A percentile compares a stretch with the other conserved stretches of the same genome.
Evolutionary conservation across 2,113 vertebrate genomes (phyloP).

Genomic region (Fregetta grallaria): DNA sequence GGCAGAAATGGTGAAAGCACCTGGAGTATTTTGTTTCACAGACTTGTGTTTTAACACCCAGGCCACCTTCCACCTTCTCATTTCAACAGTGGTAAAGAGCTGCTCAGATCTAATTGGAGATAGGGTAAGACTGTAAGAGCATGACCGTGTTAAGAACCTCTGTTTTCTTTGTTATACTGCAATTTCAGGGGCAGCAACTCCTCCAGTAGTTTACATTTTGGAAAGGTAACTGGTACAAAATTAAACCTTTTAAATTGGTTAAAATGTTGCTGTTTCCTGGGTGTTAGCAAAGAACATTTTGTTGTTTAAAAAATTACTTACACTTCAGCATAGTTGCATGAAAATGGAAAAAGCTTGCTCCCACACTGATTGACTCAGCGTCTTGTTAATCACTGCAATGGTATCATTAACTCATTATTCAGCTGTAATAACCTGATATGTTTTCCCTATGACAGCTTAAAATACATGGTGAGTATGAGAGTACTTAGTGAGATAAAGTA

Average conservation of each 20-base stretch:
- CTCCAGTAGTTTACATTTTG: background rate
- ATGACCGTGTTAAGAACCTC: background rate
- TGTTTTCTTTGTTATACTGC: background rate
- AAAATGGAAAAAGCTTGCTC: background rate
- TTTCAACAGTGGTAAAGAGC: background rate
- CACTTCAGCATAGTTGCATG: background rate
- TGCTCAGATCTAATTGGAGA: constrained; percentile 53
- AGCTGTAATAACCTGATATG: background rate
- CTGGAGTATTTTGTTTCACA: background rate
- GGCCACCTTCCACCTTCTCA: background rate
- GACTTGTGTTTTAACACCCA: background rate
- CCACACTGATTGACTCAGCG: constrained; percentile 4
- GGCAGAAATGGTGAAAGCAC: background rate
- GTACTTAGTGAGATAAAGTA: background rate
- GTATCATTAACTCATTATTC: constrained; percentile 10
- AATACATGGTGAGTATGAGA: background rate
- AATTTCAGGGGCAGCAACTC: background rate
- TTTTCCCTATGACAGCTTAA: background rate
- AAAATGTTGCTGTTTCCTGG: background rate
- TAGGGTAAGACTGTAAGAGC: constrained; percentile 15
- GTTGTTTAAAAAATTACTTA: background rate
- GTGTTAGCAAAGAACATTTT: background rate
- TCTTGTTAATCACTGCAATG: constrained; percentile 9
- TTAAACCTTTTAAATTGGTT: background rate
- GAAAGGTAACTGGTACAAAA: background rate